Conservation (phyloP, 2,113 vertebrate genomes). For the Camelus bactrianus region DNA sequence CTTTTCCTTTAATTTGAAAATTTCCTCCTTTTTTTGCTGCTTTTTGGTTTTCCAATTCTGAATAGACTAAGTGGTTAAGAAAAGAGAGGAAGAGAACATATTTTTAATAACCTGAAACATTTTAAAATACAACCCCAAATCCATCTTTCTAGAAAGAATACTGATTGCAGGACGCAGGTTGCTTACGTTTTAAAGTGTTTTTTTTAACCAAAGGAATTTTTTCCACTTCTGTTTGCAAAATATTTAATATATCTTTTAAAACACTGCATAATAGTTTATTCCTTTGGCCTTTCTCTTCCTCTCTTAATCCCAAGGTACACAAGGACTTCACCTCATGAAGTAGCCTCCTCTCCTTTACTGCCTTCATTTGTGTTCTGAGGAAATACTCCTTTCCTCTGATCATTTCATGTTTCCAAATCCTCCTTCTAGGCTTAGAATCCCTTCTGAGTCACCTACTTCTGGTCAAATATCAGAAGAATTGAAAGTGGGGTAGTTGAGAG, state of each 20-base stretch:
- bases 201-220: constrained; percentile 12
- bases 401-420: constrained; percentile 4
- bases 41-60: constrained; percentile 92
- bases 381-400: not conserved
- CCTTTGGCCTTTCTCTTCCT: not conserved
- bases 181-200: constrained; percentile 6
- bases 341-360: not conserved
- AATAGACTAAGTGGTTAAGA: constrained; percentile 89
- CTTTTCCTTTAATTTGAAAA: constrained; percentile 87
- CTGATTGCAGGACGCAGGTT: not conserved
- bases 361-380: not conserved
- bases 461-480: constrained; percentile 16
- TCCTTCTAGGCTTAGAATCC: not conserved
- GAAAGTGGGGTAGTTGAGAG: not conserved
- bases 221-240: not conserved
- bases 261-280: not conserved
- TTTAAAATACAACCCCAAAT: constrained; percentile 29
- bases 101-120: not conserved
- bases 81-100: not conserved
- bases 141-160: constrained; percentile 20
- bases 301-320: not conserved
- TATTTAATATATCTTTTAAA: not conserved
- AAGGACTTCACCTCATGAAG: not conserved
- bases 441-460: not conserved
- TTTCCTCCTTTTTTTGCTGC: constrained; percentile 85